Percentiles rank a stretch among this genome's conserved stretches.
Evolutionary conservation across 2,113 vertebrate genomes (phyloP).

Genomic region (Hippocampus guttulatus): DNA sequence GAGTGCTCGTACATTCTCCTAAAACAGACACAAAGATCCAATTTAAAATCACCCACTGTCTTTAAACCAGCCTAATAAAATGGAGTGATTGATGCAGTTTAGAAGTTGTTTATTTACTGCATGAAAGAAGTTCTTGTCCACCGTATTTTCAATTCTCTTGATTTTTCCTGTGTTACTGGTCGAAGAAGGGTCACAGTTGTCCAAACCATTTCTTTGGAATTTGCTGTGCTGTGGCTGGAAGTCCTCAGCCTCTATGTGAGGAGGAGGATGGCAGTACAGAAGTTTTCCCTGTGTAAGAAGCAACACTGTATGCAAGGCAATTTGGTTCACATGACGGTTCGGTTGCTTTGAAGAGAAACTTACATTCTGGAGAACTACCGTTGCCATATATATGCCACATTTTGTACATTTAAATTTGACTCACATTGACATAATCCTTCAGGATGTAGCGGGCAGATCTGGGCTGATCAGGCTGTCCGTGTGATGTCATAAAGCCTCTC

Average conservation of each 20-base stretch:
- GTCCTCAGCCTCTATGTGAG: slow-evolving; percentile 70
- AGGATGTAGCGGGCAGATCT: slow-evolving; percentile 89
- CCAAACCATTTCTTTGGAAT: slow-evolving; percentile 27
- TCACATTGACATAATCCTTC: slow-evolving; percentile 91
- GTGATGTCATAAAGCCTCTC: slow-evolving; percentile 95
- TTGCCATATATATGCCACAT: background rate
- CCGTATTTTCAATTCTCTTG: slow-evolving; percentile 85
- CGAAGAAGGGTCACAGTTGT: slow-evolving; percentile 13
- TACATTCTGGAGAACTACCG: background rate
- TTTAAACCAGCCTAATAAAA: background rate
- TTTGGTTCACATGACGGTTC: no score
- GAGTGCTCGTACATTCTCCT: slow-evolving; percentile 89
- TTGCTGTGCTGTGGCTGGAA: slow-evolving; percentile 82
- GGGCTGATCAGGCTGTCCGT: slow-evolving; percentile 92
- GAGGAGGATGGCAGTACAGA: slow-evolving; percentile 88
- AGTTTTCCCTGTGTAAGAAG: slow-evolving; percentile 81
- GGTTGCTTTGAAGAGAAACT: background rate
- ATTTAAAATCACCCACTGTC: background rate
- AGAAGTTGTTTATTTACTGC: slow-evolving; percentile 76
- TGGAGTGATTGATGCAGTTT: background rate
- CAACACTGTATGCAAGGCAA: background rate
- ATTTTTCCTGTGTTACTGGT: slow-evolving; percentile 59
- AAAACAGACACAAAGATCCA: slow-evolving; percentile 14
- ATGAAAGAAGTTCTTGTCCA: slow-evolving; percentile 92
- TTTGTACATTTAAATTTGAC: slow-evolving; percentile 23